These are phyloP conservation scores for Proales similis DNA, from an alignment of 1,140 invertebrate genomes.

Conservation along the genomic window DNA sequence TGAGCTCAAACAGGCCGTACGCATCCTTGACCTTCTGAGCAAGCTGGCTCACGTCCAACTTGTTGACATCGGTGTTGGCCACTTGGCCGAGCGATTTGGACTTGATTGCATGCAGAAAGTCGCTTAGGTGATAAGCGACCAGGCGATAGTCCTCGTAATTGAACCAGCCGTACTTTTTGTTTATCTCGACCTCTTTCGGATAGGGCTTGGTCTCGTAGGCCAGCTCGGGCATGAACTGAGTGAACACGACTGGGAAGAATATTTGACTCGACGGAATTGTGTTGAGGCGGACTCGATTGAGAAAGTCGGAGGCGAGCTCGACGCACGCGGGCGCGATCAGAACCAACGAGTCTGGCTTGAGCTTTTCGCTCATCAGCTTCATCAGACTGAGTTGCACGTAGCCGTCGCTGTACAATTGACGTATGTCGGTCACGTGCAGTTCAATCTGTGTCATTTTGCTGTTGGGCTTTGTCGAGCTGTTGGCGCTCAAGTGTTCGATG, in stretches of 20 bases:
- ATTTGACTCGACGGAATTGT: slow-evolving; percentile 54
- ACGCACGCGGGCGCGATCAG: slow-evolving; percentile 49
- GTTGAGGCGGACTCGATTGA: slow-evolving; percentile 60
- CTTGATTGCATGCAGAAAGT: slow-evolving; percentile 65
- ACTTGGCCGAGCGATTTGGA: slow-evolving; percentile 58
- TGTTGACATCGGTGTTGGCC: slow-evolving; percentile 60
- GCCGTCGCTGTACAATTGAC: slow-evolving; percentile 54
- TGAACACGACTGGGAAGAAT: slow-evolving; percentile 52
- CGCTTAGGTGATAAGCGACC: slow-evolving; percentile 70
- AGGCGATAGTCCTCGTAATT: slow-evolving; percentile 65
- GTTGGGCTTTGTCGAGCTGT: slow-evolving; percentile 42
- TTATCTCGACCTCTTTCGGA: slow-evolving; percentile 63
- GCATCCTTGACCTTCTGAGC: slow-evolving; percentile 48
- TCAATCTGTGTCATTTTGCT: slow-evolving; percentile 64
- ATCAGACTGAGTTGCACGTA: slow-evolving; percentile 60
- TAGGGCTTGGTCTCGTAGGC: slow-evolving; percentile 47
- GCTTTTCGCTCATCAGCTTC: slow-evolving; percentile 65
- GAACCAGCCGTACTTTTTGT: slow-evolving; percentile 71
- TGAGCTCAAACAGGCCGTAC: slow-evolving; percentile 61
- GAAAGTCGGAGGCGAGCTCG: slow-evolving; percentile 67
- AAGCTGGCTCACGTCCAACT: slow-evolving; percentile 9
- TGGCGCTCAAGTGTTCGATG: slow-evolving; percentile 25
- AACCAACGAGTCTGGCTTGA: slow-evolving; percentile 50
- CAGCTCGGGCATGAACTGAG: slow-evolving; percentile 50
- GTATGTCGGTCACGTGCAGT: slow-evolving; percentile 62